Conservation (phyloP, 2,797 vertebrate genomes). For the Botia kubotai region DNA sequence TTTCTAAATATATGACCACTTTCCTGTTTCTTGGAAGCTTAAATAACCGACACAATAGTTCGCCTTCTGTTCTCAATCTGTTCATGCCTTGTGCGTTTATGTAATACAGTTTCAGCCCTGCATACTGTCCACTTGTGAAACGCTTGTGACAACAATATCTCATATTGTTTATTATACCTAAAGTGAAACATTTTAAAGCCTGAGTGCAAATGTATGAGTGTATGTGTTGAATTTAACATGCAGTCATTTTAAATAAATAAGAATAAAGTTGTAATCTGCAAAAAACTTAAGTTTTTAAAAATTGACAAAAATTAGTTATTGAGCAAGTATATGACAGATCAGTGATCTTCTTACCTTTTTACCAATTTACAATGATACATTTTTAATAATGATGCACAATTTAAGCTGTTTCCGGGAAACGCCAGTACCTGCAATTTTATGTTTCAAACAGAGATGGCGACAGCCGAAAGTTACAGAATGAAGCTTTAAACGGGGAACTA, state of each 20-base stretch:
- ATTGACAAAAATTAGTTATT: too few relatives aligned
- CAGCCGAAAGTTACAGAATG: too few relatives aligned
- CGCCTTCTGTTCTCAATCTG: slow-evolving; percentile 6
- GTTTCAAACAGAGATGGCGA: neutral
- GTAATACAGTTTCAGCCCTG: neutral
- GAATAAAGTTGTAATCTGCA: neutral
- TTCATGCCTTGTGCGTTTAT: neutral
- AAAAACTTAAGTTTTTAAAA: too few relatives aligned
- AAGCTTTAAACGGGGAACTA: neutral
- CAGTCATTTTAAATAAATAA: neutral
- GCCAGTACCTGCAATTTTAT: neutral
- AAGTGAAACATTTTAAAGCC: neutral
- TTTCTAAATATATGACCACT: slow-evolving; percentile 25
- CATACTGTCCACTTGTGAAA: neutral
- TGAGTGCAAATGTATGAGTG: neutral
- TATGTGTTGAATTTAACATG: neutral
- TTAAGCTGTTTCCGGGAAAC: too few relatives aligned
- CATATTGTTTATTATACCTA: neutral
- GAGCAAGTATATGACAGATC: too few relatives aligned
- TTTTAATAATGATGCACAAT: too few relatives aligned
- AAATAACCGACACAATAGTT: slow-evolving; percentile 33
- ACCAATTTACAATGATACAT: too few relatives aligned
- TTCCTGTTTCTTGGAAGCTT: slow-evolving; percentile 28
- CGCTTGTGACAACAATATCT: neutral
- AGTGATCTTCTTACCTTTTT: too few relatives aligned